These are phyloP conservation scores for Junco hyemalis DNA, from an alignment of 2,113 vertebrate species.

Conservation along the genomic window DNA sequence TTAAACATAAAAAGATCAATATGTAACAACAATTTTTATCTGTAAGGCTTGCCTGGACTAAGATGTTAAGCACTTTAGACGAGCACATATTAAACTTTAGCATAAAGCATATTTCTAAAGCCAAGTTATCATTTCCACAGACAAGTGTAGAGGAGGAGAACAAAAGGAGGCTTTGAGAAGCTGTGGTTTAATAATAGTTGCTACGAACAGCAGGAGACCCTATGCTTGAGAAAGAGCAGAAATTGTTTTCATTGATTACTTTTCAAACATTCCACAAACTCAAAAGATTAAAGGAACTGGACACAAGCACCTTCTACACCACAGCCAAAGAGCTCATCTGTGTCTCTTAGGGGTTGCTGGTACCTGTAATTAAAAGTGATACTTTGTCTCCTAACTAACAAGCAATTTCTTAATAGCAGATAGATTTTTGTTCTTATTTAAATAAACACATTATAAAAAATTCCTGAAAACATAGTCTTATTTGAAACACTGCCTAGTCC, in stretches of 20 bases:
- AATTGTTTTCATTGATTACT: not conserved
- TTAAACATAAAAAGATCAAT: conserved; percentile 48
- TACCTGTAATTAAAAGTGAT: not conserved
- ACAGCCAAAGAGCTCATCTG: not conserved
- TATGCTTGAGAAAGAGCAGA: not conserved
- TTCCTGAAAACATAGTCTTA: not conserved
- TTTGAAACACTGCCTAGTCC: not conserved
- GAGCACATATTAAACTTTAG: not conserved
- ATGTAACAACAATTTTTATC: conserved; percentile 12
- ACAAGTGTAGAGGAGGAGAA: accelerated
- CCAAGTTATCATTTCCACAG: not conserved
- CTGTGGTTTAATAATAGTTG: not conserved
- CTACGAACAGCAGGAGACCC: not conserved
- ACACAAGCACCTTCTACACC: not conserved
- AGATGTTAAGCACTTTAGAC: not conserved
- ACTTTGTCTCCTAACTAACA: not conserved
- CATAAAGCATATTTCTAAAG: not conserved
- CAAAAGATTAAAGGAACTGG: not conserved
- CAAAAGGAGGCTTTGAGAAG: not conserved
- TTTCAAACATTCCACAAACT: not conserved
- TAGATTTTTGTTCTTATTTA: not conserved
- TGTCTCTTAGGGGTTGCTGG: not conserved
- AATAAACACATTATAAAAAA: not conserved
- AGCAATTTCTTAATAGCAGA: not conserved
- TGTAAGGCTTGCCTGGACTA: not conserved